Percentiles rank a stretch among this genome's conserved stretches.
Conservation (phyloP, 2,888 invertebrate genomes). For the Morpho achilles region DNA sequence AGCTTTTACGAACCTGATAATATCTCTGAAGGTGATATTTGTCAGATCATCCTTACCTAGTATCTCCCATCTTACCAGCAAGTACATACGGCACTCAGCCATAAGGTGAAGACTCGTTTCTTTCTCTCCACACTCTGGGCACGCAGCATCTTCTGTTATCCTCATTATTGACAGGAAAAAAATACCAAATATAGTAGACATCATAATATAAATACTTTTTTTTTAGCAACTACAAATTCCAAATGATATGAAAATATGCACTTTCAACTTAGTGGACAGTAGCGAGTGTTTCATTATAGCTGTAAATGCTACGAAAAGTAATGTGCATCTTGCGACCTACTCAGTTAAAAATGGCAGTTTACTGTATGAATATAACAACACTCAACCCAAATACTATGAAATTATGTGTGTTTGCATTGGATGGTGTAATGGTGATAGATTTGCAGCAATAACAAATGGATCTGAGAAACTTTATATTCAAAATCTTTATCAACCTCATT, state of each 20-base stretch:
- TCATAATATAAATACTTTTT: not conserved
- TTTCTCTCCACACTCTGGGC: too few relatives aligned
- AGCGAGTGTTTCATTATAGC: slow-evolving; percentile 59
- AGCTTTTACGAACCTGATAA: too few relatives aligned
- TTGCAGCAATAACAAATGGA: slow-evolving; percentile 64
- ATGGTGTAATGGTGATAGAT: slow-evolving; percentile 53
- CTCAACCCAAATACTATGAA: slow-evolving; percentile 32
- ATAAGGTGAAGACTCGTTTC: too few relatives aligned
- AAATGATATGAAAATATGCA: slow-evolving; percentile 39
- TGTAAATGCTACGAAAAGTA: slow-evolving; percentile 18
- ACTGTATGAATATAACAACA: slow-evolving; percentile 39
- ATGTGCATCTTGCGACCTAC: slow-evolving; percentile 41
- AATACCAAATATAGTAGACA: not conserved
- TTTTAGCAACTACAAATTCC: slow-evolving; percentile 56
- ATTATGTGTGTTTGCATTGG: slow-evolving; percentile 60
- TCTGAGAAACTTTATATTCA: slow-evolving; percentile 55
- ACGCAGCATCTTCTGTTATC: too few relatives aligned
- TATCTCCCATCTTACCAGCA: too few relatives aligned
- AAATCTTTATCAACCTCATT: slow-evolving; percentile 52
- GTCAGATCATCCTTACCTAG: too few relatives aligned
- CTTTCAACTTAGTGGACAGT: slow-evolving; percentile 59
- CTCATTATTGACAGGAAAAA: not conserved
- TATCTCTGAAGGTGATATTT: too few relatives aligned
- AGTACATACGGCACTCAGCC: too few relatives aligned
- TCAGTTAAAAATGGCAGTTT: slow-evolving; percentile 51